phyloP scores from a whole-genome alignment of 2,113 vertebrate species.

The Paedocypris sp. region DNA sequence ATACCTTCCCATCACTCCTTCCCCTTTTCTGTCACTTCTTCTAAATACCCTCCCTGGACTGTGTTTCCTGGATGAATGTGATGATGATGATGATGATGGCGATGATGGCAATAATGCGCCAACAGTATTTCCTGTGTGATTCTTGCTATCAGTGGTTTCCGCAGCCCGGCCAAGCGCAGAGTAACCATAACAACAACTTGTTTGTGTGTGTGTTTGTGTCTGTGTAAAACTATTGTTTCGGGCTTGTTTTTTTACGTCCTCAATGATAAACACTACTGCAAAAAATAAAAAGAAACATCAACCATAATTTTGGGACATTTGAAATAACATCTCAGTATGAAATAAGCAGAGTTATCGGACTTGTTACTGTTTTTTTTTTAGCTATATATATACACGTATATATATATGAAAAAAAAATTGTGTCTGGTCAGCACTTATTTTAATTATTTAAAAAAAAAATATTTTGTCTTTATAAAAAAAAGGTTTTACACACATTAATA shows the following conservation, averaged over 20 bases:
- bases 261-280: conserved; percentile 59
- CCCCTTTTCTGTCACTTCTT: conserved; percentile 15
- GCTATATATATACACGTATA: no score
- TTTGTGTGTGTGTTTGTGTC: conserved; percentile 33
- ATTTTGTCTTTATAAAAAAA: no score
- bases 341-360: no score
- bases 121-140: conserved; percentile 20
- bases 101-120: conserved; percentile 13
- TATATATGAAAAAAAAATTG: no score
- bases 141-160: conserved; percentile 18
- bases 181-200: conserved; percentile 6
- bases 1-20: conserved; percentile 34
- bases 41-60: conserved; percentile 18
- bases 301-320: no score
- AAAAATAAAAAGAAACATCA: no score
- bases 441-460: no score
- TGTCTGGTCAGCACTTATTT: no score
- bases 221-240: conserved; percentile 12
- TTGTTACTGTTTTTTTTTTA: no score
- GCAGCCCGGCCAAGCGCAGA: conserved; percentile 20
- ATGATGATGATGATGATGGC: conserved; percentile 19
- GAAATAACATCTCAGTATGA: no score
- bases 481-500: no score
- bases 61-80: conserved; percentile 20
- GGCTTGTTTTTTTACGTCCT: conserved; percentile 12